These are phyloP conservation scores for Phlogophora meticulosa DNA, from an alignment of 2,888 invertebrate genomes.

Conservation along the genomic window DNA sequence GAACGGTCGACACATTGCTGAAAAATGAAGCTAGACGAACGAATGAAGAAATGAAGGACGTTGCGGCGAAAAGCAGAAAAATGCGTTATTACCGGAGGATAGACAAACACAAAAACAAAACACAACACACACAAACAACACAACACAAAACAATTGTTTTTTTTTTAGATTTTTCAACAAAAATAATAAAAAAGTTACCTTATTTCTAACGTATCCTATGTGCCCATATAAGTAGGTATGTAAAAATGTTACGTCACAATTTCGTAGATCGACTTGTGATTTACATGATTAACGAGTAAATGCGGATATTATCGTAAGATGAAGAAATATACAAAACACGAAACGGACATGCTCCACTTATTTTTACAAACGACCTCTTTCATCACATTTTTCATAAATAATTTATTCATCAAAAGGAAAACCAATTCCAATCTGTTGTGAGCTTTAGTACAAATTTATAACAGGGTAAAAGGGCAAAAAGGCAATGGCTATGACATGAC, in stretches of 20 bases:
- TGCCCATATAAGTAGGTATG: neutral
- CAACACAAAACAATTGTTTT: no score
- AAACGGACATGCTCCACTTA: constrained; percentile 30
- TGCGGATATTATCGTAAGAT: neutral
- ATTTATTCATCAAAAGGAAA: constrained; percentile 39
- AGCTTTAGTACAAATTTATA: constrained; percentile 62
- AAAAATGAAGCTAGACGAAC: no score
- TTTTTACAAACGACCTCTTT: constrained; percentile 32
- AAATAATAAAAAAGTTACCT: no score
- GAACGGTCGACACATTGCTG: neutral
- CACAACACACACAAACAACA: no score
- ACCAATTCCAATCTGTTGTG: constrained; percentile 31
- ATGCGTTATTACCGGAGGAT: neutral
- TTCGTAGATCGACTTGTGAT: neutral
- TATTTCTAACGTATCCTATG: neutral
- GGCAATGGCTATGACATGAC: constrained; percentile 64
- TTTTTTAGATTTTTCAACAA: no score
- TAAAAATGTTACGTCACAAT: no score
- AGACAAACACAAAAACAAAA: no score
- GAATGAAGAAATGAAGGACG: no score
- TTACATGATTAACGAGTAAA: neutral
- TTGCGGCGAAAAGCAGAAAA: no score
- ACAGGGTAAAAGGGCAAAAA: constrained; percentile 59
- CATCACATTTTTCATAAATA: constrained; percentile 36
- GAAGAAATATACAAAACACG: constrained; percentile 2